Conservation (phyloP, 2,113 vertebrate genomes). For the Hucho hucho region DNA sequence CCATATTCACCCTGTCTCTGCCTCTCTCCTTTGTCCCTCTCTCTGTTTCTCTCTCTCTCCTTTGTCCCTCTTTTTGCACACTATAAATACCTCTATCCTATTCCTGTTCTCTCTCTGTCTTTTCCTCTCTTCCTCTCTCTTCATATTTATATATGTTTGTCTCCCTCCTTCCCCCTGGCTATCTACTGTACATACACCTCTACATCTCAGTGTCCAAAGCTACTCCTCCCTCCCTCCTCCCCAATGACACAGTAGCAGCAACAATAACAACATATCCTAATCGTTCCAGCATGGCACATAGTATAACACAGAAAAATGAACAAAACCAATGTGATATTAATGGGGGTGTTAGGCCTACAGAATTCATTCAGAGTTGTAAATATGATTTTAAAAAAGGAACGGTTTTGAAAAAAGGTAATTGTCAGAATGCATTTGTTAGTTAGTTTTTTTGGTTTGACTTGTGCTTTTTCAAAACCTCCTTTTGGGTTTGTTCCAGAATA, state of each 20-base stretch:
- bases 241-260: constrained; percentile 64
- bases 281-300: constrained; percentile 62
- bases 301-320: constrained; percentile 57
- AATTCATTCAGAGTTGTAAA: constrained; percentile 56
- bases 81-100: constrained; percentile 42
- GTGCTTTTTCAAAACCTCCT: constrained; percentile 28
- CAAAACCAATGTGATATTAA: constrained; percentile 38
- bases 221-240: constrained; percentile 48
- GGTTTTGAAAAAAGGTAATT: constrained; percentile 48
- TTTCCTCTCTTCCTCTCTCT: constrained; percentile 37
- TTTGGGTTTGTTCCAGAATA: constrained; percentile 38
- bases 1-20: neutral
- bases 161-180: constrained; percentile 22
- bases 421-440: constrained; percentile 54
- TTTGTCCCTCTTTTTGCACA: constrained; percentile 59
- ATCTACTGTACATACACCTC: constrained; percentile 66
- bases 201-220: constrained; percentile 56
- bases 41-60: constrained; percentile 17
- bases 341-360: constrained; percentile 39
- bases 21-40: constrained; percentile 15
- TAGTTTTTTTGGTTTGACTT: constrained; percentile 48
- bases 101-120: constrained; percentile 31
- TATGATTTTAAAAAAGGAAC: constrained; percentile 33
- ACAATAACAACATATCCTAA: constrained; percentile 57
- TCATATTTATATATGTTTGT: constrained; percentile 52